A percentile compares a stretch with the other conserved stretches of the same genome.
phyloP scores from a whole-genome alignment of 30 jellyfish, hydroid and myxozoan genomes.

The Aurelia coerulea region DNA sequence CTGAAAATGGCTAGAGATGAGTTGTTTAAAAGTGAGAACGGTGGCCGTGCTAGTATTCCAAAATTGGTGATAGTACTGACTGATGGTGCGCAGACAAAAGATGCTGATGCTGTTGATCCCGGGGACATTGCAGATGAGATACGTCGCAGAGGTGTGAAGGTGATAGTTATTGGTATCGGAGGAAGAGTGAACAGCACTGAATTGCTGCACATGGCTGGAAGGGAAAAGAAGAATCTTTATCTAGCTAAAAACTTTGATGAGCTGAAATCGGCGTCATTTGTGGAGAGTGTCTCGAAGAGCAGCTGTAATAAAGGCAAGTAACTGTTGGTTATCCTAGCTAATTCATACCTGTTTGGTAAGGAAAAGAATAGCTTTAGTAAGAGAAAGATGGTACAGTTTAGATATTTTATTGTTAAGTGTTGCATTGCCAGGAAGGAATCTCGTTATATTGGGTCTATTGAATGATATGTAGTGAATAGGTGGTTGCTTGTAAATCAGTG shows the following conservation, averaged over 20 bases:
- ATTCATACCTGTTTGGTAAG: too few species aligned
- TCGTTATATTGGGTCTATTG: too few species aligned
- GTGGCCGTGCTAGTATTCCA: slow-evolving; percentile 69
- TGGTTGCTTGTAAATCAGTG: too few species aligned
- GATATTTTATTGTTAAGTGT: too few species aligned
- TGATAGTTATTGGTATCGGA: slow-evolving; percentile 84
- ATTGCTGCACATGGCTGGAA: slow-evolving; percentile 69
- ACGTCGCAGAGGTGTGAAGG: slow-evolving; percentile 57
- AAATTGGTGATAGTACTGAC: slow-evolving; percentile 77
- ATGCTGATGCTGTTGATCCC: slow-evolving; percentile 84
- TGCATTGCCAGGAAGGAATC: too few species aligned
- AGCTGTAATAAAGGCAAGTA: slow-evolving; percentile 59
- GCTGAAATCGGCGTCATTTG: slow-evolving; percentile 37
- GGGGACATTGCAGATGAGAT: slow-evolving; percentile 75
- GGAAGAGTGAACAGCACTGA: slow-evolving; percentile 68
- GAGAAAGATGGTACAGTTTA: too few species aligned
- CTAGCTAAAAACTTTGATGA: slow-evolving; percentile 62
- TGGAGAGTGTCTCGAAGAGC: slow-evolving; percentile 52
- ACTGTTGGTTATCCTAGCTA: too few species aligned
- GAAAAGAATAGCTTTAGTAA: too few species aligned
- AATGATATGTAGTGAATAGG: too few species aligned
- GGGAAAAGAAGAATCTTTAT: slow-evolving; percentile 38
- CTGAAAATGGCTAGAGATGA: slow-evolving; percentile 67
- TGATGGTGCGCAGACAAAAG: slow-evolving; percentile 90
- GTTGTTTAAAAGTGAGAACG: slow-evolving; percentile 48